phyloP scores from a whole-genome alignment of 2,888 invertebrate species.

The Neelides folsomi region DNA sequence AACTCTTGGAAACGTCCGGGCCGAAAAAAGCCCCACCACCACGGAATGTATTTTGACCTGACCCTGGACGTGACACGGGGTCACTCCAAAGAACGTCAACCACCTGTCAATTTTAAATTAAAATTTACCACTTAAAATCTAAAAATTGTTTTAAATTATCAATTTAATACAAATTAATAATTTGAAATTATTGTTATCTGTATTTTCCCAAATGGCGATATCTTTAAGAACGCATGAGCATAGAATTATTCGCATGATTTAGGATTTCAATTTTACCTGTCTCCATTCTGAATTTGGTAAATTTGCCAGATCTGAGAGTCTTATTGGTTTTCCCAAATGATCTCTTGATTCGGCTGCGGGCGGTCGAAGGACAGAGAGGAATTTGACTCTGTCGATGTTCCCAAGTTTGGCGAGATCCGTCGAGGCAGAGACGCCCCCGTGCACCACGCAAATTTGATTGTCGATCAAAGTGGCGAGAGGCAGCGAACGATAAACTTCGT shows the following conservation, averaged over 20 bases:
- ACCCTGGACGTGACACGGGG: conserved; percentile 64
- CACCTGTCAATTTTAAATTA: conserved; percentile 46
- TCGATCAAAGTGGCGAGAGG: conserved; percentile 83
- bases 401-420: conserved; percentile 67
- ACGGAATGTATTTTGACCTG: conserved; percentile 65
- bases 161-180: too few species aligned
- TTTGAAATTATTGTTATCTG: too few species aligned
- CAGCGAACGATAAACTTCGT: conserved; percentile 82
- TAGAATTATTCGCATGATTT: too few species aligned
- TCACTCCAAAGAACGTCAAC: conserved; percentile 90
- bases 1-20: conserved; percentile 66
- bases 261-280: conserved; percentile 53
- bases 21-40: conserved; percentile 91
- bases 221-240: too few species aligned
- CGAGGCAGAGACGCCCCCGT: conserved; percentile 81
- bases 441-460: conserved; percentile 75
- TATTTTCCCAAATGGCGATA: too few species aligned
- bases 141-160: too few species aligned
- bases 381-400: conserved; percentile 45
- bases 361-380: conserved; percentile 69
- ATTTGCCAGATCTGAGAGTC: conserved; percentile 29
- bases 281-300: conserved; percentile 68
- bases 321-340: conserved; percentile 36
- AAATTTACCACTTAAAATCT: too few species aligned
- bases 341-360: conserved; percentile 57